Conservation (phyloP, 2,797 vertebrate genomes). For the Columba guinea region DNA sequence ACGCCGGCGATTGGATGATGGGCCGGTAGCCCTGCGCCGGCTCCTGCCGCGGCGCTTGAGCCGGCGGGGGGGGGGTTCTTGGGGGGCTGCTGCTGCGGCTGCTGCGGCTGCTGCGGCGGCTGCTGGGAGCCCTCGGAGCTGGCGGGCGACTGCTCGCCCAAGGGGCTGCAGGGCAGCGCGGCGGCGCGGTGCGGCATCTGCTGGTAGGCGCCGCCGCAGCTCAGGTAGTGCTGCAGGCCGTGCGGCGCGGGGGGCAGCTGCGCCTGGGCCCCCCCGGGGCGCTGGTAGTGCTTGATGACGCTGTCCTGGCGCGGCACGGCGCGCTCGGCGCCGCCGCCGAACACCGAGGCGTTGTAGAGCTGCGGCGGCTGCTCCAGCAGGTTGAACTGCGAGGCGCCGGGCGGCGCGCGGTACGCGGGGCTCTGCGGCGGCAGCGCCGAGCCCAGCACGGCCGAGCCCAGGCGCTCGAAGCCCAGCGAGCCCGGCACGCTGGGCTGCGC, state of each 20-base stretch:
- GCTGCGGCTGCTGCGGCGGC: no score
- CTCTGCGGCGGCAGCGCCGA: conserved; percentile 82
- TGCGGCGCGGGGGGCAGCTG: conserved; percentile 82
- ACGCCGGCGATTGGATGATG: conserved; percentile 90
- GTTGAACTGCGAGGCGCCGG: conserved; percentile 87
- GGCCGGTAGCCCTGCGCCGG: conserved; percentile 83
- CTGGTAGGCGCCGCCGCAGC: conserved; percentile 89
- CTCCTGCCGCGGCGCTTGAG: conserved; percentile 59
- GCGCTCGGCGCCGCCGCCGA: conserved; percentile 77
- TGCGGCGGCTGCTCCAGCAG: conserved; percentile 89
- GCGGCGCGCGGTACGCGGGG: conserved; percentile 80
- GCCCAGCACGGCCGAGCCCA: conserved; percentile 72
- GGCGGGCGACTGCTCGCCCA: conserved; percentile 88
- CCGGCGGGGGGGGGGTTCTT: conserved; percentile 60
- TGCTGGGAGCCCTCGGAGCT: conserved; percentile 64
- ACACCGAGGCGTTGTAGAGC: conserved; percentile 90
- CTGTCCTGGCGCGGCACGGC: conserved; percentile 94
- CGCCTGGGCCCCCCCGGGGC: conserved; percentile 83
- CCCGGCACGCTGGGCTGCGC: conserved; percentile 82
- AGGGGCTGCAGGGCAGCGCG: conserved; percentile 87
- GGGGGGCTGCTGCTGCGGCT: conserved; percentile 35
- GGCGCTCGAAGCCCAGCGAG: conserved; percentile 86
- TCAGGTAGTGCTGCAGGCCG: conserved; percentile 93
- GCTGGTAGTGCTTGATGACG: conserved; percentile 95
- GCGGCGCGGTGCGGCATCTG: conserved; percentile 89